phyloP scores from a whole-genome alignment of 2,797 vertebrate species.

The Coilia nasus region DNA sequence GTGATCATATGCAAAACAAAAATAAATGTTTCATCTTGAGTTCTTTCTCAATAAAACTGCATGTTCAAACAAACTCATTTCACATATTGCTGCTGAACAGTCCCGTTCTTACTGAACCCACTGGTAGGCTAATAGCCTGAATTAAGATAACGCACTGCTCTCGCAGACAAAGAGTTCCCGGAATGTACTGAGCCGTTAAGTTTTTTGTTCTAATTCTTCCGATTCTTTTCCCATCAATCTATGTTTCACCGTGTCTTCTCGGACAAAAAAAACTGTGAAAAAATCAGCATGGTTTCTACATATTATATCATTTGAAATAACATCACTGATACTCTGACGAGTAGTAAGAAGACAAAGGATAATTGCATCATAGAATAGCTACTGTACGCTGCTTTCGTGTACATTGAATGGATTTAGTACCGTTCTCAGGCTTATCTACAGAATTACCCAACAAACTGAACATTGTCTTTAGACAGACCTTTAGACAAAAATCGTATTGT shows the following conservation, averaged over 20 bases:
- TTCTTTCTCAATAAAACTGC: background rate
- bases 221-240: background rate
- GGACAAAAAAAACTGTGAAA: background rate
- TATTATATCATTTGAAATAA: background rate
- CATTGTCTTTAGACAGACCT: slow-evolving; percentile 3
- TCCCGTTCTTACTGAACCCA: background rate
- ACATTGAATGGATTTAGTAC: background rate
- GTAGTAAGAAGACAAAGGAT: slow-evolving; percentile 41
- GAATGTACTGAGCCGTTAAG: slow-evolving; percentile 12
- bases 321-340: background rate
- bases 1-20: background rate
- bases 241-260: background rate
- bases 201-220: slow-evolving; percentile 12
- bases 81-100: background rate
- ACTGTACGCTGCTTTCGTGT: slow-evolving; percentile 4
- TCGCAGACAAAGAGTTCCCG: slow-evolving; percentile 17
- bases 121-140: background rate
- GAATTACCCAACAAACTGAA: background rate
- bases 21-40: background rate
- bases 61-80: background rate
- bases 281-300: background rate
- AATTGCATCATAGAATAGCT: slow-evolving; percentile 17
- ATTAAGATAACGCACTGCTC: slow-evolving; percentile 3
- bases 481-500: background rate
- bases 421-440: background rate